Conservation (phyloP, 2,797 vertebrate species). For the Zalophus californianus region DNA sequence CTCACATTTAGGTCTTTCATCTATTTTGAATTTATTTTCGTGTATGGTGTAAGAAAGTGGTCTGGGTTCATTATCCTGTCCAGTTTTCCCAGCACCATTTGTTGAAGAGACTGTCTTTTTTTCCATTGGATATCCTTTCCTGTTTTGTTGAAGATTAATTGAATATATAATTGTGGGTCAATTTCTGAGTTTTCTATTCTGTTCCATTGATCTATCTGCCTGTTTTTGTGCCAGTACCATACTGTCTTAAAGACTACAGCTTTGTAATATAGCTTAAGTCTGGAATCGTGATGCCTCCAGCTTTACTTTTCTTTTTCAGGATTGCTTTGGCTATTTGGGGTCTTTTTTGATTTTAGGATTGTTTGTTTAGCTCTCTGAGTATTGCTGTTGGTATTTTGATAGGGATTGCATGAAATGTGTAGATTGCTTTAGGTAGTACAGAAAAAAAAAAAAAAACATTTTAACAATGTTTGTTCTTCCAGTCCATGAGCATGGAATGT, state of each 20-base stretch:
- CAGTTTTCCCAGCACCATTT: no score
- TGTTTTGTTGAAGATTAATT: neutral
- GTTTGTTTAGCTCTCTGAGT: neutral
- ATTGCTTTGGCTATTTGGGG: neutral
- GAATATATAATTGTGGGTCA: no score
- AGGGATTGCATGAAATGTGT: neutral
- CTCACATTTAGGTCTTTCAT: no score
- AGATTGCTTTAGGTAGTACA: neutral
- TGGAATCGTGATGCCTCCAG: neutral
- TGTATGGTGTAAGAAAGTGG: no score
- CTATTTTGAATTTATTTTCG: no score
- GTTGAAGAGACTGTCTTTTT: neutral
- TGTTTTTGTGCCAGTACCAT: neutral
- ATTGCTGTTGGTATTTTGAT: neutral
- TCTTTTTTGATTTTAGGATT: neutral
- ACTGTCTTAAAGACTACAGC: neutral
- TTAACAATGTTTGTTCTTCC: neutral
- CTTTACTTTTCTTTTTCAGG: neutral
- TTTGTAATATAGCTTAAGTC: neutral
- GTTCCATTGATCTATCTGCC: neutral
- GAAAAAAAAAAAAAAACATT: neutral
- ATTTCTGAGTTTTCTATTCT: neutral
- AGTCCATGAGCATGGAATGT: neutral
- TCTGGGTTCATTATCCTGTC: no score
- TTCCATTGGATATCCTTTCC: neutral